Base-by-base conservation (phyloP, 1,140 invertebrate species). In the Bilobella aurantiaca region DNA sequence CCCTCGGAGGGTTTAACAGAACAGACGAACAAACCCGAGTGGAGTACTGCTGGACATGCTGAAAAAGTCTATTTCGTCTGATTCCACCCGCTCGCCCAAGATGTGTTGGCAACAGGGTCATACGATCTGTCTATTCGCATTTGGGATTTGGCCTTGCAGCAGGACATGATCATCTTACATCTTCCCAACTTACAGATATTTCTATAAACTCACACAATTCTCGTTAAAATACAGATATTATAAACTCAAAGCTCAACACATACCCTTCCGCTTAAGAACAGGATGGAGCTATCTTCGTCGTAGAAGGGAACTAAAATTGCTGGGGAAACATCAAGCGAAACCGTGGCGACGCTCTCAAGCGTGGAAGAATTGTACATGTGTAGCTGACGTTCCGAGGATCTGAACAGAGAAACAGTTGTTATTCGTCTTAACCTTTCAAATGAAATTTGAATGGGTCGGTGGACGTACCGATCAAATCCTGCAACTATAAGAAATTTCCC, bases 251-350 rank as follows among this genome's bases (percentile, higher is more conserved):
- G n/a, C n/a, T n/a, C n/a, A n/a, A n/a, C n/a, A n/a, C n/a, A n/a
- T n/a, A 91, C 91, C 77, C 91, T 87, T 76, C 91, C 91, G 46
- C 91, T 93, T 3, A 95, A 81, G 78, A 95, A 95, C n/a, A 96
- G 76, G 1, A 92, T 94, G 14, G 86, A 89, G 74, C 89, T 93
- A 74, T 95, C 93, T 75, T 92, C 89, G 78, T 96, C 93, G 75
- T 94, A 93, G 78, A 86, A 88, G 18, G 89, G 90, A 74, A 95
- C 89, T 8, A 96, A 78, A 74, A 96, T 92, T 28, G 92, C 88
- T 27, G 93, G 93, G 25, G 90, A 93, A 2, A 93, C 89, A 78
- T 95, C 91, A 63, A 96, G 76, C 5, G 88, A 86, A 31, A 90
- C 84, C 0, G 86, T 88, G 14, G 65, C 32, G 5, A 72, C 66